phyloP scores from a whole-genome alignment of 1,140 invertebrate genomes.

The Calosoma granatense region DNA sequence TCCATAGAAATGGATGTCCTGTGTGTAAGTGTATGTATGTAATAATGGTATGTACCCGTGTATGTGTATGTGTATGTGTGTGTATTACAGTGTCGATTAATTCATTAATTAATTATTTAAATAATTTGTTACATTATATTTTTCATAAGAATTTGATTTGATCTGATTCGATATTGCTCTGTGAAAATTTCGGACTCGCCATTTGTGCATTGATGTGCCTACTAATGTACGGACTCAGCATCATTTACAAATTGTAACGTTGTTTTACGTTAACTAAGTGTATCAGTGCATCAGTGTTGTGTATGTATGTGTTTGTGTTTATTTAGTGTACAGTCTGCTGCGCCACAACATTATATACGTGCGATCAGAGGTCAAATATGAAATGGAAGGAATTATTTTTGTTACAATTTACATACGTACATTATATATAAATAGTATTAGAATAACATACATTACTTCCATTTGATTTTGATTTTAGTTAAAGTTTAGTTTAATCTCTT shows the following conservation, averaged over 20 bases:
- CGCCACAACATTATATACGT: too few species aligned
- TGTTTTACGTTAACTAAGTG: not conserved
- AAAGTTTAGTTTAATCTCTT: too few species aligned
- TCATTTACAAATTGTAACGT: not conserved
- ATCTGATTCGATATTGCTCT: constrained; percentile 27
- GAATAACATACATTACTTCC: too few species aligned
- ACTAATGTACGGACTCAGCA: not conserved
- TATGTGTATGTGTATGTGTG: not conserved
- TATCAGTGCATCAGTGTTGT: not conserved
- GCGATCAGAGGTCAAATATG: too few species aligned
- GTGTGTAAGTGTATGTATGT: not conserved
- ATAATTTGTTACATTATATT: not conserved
- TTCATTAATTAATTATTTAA: not conserved
- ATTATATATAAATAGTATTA: too few species aligned
- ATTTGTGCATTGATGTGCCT: not conserved
- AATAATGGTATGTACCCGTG: not conserved
- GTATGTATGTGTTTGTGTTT: not conserved
- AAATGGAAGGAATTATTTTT: too few species aligned
- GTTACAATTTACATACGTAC: too few species aligned
- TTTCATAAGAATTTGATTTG: constrained; percentile 26
- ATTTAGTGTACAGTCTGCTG: too few species aligned
- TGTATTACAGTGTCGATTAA: not conserved
- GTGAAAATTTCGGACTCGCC: constrained; percentile 27
- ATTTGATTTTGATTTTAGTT: too few species aligned
- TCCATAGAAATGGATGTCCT: too few species aligned